These are phyloP conservation scores for Cerastis leucographa DNA, from an alignment of 2,888 invertebrate genomes.

Conservation along the genomic window DNA sequence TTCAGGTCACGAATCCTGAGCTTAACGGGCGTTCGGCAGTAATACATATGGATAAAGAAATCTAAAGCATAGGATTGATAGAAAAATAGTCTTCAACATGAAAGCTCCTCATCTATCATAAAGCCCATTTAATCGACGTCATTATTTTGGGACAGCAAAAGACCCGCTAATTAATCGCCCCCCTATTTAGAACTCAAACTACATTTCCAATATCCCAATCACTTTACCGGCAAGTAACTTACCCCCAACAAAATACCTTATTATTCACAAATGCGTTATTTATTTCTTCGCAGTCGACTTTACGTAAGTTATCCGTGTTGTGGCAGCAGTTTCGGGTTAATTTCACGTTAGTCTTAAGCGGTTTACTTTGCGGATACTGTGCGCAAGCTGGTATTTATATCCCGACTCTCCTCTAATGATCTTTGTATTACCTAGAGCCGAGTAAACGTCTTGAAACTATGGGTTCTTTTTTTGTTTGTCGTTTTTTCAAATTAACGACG, in stretches of 20 bases:
- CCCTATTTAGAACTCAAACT: neutral
- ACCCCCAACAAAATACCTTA: conserved; percentile 46
- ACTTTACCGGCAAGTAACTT: conserved; percentile 10
- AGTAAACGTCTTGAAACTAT: conserved; percentile 23
- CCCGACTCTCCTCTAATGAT: conserved; percentile 80
- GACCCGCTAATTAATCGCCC: neutral
- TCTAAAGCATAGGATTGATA: neutral
- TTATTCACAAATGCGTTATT: conserved; percentile 68
- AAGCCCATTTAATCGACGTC: neutral
- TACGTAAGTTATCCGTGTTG: conserved; percentile 69
- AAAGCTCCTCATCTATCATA: too few relatives aligned
- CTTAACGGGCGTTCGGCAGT: too few relatives aligned
- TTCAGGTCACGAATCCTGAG: too few relatives aligned
- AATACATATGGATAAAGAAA: neutral
- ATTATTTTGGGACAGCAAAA: neutral
- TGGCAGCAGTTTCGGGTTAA: conserved; percentile 80
- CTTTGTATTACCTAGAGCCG: conserved; percentile 77
- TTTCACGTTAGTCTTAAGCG: conserved; percentile 83
- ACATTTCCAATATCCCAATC: conserved; percentile 2
- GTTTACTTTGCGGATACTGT: conserved; percentile 77
- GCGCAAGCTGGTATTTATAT: conserved; percentile 82
- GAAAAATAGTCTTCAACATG: neutral
- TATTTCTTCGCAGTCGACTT: conserved; percentile 64
- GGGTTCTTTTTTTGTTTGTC: neutral
- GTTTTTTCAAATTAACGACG: conserved; percentile 8